phyloP scores from a whole-genome alignment of 2,888 invertebrate genomes.

The Mantis religiosa region DNA sequence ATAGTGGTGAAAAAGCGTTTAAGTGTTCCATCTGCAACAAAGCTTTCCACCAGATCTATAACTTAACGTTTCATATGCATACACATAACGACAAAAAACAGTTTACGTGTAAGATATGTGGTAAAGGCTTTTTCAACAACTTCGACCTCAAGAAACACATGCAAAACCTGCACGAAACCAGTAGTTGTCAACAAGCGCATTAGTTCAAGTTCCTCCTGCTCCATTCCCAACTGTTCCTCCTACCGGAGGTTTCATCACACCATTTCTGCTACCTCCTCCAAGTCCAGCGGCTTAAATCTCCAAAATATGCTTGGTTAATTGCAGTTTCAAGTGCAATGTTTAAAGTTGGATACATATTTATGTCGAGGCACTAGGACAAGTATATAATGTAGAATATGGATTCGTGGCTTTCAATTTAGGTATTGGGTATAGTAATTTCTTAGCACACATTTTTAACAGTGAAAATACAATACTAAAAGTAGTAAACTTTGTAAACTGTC shows the following conservation, averaged over 20 bases:
- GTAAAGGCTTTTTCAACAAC: slow-evolving; percentile 95
- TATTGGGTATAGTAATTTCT: no score
- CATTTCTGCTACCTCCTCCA: slow-evolving; percentile 50
- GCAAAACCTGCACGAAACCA: slow-evolving; percentile 76
- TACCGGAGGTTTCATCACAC: slow-evolving; percentile 46
- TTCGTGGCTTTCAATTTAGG: no score
- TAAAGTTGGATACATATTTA: no score
- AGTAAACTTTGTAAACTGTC: no score
- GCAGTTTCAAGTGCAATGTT: no score
- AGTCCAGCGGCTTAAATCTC: slow-evolving; percentile 47
- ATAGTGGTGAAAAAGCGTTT: slow-evolving; percentile 95
- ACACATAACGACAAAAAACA: slow-evolving; percentile 97
- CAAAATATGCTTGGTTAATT: slow-evolving; percentile 40
- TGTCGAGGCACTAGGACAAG: no score
- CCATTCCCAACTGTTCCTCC: slow-evolving; percentile 32
- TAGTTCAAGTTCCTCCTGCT: slow-evolving; percentile 8
- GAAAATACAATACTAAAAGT: no score
- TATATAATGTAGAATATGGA: no score
- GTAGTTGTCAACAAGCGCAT: not conserved
- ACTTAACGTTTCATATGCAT: slow-evolving; percentile 98
- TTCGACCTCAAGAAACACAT: slow-evolving; percentile 98
- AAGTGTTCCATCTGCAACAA: slow-evolving; percentile 91
- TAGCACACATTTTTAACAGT: no score
- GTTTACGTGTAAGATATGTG: slow-evolving; percentile 89
- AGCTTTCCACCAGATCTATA: slow-evolving; percentile 93